Base-by-base conservation (phyloP, 2,113 vertebrate species). In the Speoplatyrhinus poulsoni region DNA sequence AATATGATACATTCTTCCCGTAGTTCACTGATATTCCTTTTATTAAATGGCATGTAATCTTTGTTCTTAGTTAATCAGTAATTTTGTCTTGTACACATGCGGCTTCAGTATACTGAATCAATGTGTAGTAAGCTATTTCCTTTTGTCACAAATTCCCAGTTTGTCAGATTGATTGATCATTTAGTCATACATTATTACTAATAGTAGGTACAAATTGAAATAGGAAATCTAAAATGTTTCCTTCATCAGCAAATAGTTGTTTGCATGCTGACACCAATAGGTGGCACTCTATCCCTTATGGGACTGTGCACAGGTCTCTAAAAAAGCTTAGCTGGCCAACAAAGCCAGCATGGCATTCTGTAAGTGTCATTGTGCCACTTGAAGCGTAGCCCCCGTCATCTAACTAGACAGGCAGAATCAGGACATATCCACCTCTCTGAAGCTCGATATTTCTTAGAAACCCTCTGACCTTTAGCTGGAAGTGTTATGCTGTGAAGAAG, bases 231-330 rank as follows among this genome's bases (percentile, higher is more conserved):
- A 41, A 41, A 41, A 41, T 41, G 49, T 52, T 9, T 52, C 49
- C 49, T 52, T 11, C 49, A 52, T 12, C 49, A 12, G 26, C 26
- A 26, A 26, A 26, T 26, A 72, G 60, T 62, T 26, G 17, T 7
- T 36, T 9, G 13, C 65, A 19, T 32, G 19, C 0, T 1, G 36
- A 12, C 53, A 64, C 75, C 75, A 67, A 72, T 72, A 77, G 75
- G 69, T 72, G 75, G 69, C 69, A 72, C 75, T 77, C 60, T 72
- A 47, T 59, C 64, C 65, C 64, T 60, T 72, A 47, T 41, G 59
- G 68, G 62, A 67, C 53, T 17, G 46, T 15, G 3, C 46, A 5
- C 12, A 16, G 33, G 4, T 36, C 17, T 52, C 6, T 12, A 19
- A 16, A 61, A 13, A 62, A 48, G 60, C 41, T 19, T 62, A 46